These are phyloP conservation scores for Tringa solitaria DNA, from an alignment of 2,113 vertebrate genomes.

Conservation along the genomic window DNA sequence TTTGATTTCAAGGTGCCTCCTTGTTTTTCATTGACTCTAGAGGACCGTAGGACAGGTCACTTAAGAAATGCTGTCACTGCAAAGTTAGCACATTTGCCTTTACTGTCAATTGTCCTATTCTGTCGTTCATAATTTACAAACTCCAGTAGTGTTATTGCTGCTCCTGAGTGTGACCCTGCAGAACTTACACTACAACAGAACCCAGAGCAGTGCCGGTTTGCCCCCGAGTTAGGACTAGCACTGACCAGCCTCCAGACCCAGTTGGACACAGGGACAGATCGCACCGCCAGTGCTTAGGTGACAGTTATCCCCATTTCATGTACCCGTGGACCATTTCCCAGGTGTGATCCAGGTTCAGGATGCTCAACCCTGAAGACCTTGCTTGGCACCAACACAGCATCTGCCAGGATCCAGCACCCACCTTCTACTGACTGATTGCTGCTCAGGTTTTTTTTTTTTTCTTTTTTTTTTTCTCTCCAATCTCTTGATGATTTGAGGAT, in stretches of 20 bases:
- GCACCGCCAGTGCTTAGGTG: accelerated
- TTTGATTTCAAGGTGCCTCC: neutral
- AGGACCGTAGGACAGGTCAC: neutral
- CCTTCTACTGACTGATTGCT: neutral
- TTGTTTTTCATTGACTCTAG: neutral
- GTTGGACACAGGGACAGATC: accelerated
- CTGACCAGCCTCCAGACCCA: neutral
- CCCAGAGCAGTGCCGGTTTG: neutral
- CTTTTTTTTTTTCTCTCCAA: accelerated
- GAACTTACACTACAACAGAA: neutral
- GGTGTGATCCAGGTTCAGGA: neutral
- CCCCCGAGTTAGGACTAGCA: neutral
- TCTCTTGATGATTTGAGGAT: neutral
- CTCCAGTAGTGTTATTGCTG: neutral
- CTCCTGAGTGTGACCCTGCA: neutral
- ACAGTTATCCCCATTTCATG: neutral
- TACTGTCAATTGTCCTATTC: neutral
- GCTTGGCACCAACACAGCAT: neutral
- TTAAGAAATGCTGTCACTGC: neutral
- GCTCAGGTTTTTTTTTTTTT: neutral
- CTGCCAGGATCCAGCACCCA: neutral
- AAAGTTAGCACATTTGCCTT: neutral
- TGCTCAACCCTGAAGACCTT: neutral
- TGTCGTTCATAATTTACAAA: neutral
- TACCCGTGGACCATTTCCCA: neutral